Percentiles rank a stretch among this genome's conserved stretches.
Conservation (phyloP, 2,113 vertebrate species). For the rabbit (Oryctolagus cuniculus) region mOryCun1.1 NC_091442.1:60648501-60649000, state of each 20-base stretch:
- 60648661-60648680: neutral
- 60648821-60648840: conserved; percentile 1
- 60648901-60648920: no score
- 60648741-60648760: no score
- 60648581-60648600: neutral
- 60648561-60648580: neutral
- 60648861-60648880: neutral
- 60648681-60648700: rapidly evolving
- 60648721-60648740: neutral
- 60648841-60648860: neutral
- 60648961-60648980: no score
- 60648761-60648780: neutral
- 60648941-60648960: no score
- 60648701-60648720: neutral
- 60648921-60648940: no score
- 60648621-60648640: neutral
- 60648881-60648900: no score
- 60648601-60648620: neutral
- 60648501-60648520: neutral
- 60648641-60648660: neutral
- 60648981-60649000: no score
- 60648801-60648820: neutral
- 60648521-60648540: neutral
- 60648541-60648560: neutral
- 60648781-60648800: neutral